Conservation (phyloP, 2,888 invertebrate genomes). For the Tridacna crocea region DNA sequence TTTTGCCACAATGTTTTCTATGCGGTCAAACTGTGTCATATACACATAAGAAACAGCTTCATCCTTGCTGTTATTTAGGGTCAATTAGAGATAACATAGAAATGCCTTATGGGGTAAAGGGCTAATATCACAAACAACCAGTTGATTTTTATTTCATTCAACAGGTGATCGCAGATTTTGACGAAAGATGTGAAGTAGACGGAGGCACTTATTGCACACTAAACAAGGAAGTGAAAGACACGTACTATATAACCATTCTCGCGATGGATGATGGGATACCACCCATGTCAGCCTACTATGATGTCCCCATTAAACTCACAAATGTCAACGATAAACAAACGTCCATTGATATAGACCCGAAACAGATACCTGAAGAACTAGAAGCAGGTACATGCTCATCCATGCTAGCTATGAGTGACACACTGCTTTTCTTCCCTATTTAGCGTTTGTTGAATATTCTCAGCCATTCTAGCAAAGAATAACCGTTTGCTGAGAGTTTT, state of each 20-base stretch:
- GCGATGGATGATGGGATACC: constrained; percentile 65
- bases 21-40: no score
- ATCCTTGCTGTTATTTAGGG: no score
- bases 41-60: no score
- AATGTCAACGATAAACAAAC: constrained; percentile 70
- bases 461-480: no score
- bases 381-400: constrained; percentile 47
- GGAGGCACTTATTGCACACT: constrained; percentile 65
- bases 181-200: constrained; percentile 58
- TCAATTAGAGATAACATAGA: no score
- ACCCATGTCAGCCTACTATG: constrained; percentile 64
- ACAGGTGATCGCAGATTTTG: constrained; percentile 64
- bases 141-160: not conserved
- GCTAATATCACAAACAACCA: no score
- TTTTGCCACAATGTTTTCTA: no score
- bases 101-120: no score
- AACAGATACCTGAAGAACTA: constrained; percentile 59
- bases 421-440: no score
- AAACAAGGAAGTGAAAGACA: constrained; percentile 58
- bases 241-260: constrained; percentile 63
- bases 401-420: no score
- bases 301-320: constrained; percentile 60
- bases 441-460: no score
- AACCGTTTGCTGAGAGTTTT: no score
- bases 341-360: constrained; percentile 49